Evolutionary conservation across 1,140 invertebrate species (phyloP).

Genomic region (Teleogryllus occipitalis): DNA sequence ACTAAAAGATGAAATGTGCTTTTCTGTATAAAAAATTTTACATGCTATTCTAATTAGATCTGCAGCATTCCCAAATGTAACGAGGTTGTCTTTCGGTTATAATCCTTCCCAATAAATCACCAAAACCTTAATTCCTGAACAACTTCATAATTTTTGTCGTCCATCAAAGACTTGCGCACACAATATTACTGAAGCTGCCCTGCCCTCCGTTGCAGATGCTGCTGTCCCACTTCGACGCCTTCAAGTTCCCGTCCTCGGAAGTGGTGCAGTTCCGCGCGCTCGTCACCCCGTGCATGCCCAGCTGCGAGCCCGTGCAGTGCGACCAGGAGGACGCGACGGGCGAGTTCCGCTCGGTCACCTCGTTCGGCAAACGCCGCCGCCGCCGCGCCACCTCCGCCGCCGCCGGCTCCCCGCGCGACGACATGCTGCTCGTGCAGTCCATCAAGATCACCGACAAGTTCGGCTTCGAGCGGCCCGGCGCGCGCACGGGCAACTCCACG

Average conservation of each 20-base stretch:
- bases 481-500: slow-evolving; percentile 31
- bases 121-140: neutral
- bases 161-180: neutral
- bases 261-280: slow-evolving; percentile 89
- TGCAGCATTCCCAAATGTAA: too few species aligned
- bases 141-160: neutral
- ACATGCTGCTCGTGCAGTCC: slow-evolving; percentile 78
- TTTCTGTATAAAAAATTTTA: too few species aligned
- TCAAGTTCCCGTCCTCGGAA: slow-evolving; percentile 92
- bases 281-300: slow-evolving; percentile 87
- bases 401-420: slow-evolving; percentile 49
- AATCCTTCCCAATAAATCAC: too few species aligned
- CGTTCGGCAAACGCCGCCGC: slow-evolving; percentile 63
- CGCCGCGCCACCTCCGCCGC: slow-evolving; percentile 36
- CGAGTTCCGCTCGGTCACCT: slow-evolving; percentile 68
- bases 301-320: slow-evolving; percentile 83
- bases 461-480: slow-evolving; percentile 56
- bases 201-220: slow-evolving; percentile 53
- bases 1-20: too few species aligned
- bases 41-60: too few species aligned
- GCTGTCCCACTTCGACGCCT: slow-evolving; percentile 88
- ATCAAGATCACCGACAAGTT: slow-evolving; percentile 91
- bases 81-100: too few species aligned
- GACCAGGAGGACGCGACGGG: slow-evolving; percentile 70
- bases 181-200: neutral